Evolutionary conservation across 2,113 vertebrate genomes (phyloP).

Genomic region (Electrona antarctica): DNA sequence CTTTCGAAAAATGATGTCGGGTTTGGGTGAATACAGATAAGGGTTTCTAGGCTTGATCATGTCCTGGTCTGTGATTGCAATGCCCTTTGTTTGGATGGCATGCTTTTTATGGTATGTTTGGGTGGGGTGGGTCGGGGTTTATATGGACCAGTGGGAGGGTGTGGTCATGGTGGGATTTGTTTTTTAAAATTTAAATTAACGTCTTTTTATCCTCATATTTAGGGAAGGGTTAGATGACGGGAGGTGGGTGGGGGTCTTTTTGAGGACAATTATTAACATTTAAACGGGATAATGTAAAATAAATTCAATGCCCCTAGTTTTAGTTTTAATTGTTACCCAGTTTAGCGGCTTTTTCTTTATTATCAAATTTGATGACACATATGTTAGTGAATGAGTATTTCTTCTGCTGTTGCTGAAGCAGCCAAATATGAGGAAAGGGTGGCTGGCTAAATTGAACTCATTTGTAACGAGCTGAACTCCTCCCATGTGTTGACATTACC

Average conservation of each 20-base stretch:
- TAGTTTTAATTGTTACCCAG: constrained; percentile 65
- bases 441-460: constrained; percentile 18
- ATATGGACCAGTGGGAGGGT: constrained; percentile 24
- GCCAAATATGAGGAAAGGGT: constrained; percentile 23
- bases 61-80: constrained; percentile 15
- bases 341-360: constrained; percentile 57
- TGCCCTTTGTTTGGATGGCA: constrained; percentile 34
- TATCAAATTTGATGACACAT: constrained; percentile 57
- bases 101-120: constrained; percentile 29
- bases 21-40: constrained; percentile 48
- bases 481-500: constrained; percentile 40
- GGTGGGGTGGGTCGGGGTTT: background rate
- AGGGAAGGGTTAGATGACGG: constrained; percentile 41
- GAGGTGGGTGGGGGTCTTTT: background rate
- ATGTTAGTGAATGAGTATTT: constrained; percentile 60
- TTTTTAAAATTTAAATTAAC: constrained; percentile 42
- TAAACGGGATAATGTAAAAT: constrained; percentile 73
- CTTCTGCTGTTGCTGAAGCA: constrained; percentile 46
- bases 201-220: constrained; percentile 47
- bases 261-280: constrained; percentile 25
- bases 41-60: constrained; percentile 15
- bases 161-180: constrained; percentile 22
- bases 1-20: constrained; percentile 26
- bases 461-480: constrained; percentile 17
- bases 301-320: constrained; percentile 67